Evolutionary conservation across 2,888 invertebrate species (phyloP).

Genomic region (Polydesmus complanatus): DNA sequence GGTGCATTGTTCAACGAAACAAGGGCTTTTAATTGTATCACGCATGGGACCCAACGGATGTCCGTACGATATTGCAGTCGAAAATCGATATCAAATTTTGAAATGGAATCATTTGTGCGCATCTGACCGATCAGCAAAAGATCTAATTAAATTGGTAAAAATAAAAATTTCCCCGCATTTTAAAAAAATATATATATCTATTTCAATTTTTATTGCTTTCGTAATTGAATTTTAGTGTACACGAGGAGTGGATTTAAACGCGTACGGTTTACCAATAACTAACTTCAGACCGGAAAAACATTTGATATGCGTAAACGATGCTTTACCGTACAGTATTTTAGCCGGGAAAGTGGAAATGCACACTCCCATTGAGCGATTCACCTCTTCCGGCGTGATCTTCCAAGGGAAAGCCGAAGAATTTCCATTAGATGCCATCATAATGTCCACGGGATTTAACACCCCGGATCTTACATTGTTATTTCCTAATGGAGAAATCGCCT

Average conservation of each 20-base stretch:
- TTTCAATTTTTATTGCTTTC: too few species aligned
- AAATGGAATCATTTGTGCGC: neutral
- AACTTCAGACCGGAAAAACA: neutral
- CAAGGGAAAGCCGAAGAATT: slow-evolving; percentile 17
- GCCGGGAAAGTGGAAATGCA: slow-evolving; percentile 26
- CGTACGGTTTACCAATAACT: neutral
- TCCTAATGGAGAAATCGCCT: too few species aligned
- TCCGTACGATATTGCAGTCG: neutral
- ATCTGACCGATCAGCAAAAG: neutral
- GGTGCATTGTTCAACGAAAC: neutral
- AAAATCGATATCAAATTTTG: neutral
- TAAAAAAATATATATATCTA: too few species aligned
- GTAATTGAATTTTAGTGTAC: too few species aligned
- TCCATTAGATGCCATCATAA: neutral
- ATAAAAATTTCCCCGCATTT: too few species aligned
- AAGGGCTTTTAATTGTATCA: neutral
- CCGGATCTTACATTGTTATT: neutral
- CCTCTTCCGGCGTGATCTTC: slow-evolving; percentile 24
- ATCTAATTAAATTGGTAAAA: neutral
- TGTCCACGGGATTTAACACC: slow-evolving; percentile 6
- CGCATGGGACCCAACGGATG: neutral
- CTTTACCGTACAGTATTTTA: slow-evolving; percentile 32
- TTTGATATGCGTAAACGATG: slow-evolving; percentile 28
- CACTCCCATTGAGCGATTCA: slow-evolving; percentile 25
- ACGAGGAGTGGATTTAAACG: too few species aligned